Evolutionary conservation across 1,140 invertebrate species (phyloP), one percentile per base, ranked within the genome.

Genomic region (Pemphigus obesinymphae): DNA sequence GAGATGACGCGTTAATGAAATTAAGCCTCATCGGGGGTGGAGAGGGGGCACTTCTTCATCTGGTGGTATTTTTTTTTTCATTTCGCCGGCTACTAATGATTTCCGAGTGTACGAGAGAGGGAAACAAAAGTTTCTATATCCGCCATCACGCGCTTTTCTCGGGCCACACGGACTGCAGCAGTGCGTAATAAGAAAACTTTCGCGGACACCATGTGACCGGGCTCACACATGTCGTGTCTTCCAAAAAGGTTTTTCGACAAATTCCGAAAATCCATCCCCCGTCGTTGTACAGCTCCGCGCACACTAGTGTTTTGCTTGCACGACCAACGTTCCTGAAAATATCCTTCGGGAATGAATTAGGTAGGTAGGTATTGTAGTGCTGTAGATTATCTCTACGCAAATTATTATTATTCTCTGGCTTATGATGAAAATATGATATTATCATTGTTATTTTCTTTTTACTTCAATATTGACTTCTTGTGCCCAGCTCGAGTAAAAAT

Each of bases 151-250:
- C 37, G 37, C 61, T 34, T 34, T 10, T 34, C 31, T 43, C 66
- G 3, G 37, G 15, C 26, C 11, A 23, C 40, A 48, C 15, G 26
- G 6, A 23, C 2, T 2, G 11, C 6, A 13, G 23, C 26, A 34
- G 31, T 43, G n/a, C n/a, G 50, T 80, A 61, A 80, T 80, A 80
- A 80, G 53, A 80, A 80, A 80, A 80, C 76, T 80, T 80, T 80
- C 40, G n/a, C 43, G 76, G 55, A 61, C 76, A 61, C 53, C 55
- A 45, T 45, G 76, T 78, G 75, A 63, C 55, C 26, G 53, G 13
- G 17, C 50, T 37, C 50, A 37, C 75, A 70, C 66, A 23, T 70
- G 37, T 43, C 34, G 63, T 66, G 10, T 31, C 8, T 1, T 61
- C 23, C n/a, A n/a, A n/a, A 37, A 37, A n/a, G 31, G 61, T 37